A percentile compares a stretch with the other conserved stretches of the same genome.
phyloP scores from a whole-genome alignment of 1,140 invertebrate genomes.

The Drosophila carrolli region DNA sequence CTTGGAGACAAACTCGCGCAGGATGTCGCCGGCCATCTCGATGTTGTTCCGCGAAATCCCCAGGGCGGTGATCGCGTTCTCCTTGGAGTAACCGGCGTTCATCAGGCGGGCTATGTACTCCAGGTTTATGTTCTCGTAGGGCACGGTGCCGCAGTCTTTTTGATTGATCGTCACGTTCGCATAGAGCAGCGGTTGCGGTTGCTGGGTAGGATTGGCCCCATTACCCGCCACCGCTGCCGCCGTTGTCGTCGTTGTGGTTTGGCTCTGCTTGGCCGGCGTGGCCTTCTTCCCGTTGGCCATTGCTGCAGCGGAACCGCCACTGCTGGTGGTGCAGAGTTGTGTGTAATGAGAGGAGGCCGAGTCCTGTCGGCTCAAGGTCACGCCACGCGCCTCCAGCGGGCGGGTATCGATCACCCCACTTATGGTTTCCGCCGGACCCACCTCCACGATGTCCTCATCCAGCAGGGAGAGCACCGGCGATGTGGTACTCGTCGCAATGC shows the following conservation, averaged over 20 bases:
- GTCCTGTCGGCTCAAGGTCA: constrained; percentile 43
- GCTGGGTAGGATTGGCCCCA: constrained; percentile 35
- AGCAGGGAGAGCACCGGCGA: constrained; percentile 71
- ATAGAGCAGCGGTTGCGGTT: constrained; percentile 75
- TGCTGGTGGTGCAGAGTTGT: constrained; percentile 73
- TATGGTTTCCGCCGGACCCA: constrained; percentile 88
- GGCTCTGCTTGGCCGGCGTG: constrained; percentile 30
- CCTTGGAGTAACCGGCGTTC: constrained; percentile 94
- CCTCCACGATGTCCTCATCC: constrained; percentile 86
- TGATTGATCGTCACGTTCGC: constrained; percentile 84
- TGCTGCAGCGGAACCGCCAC: constrained; percentile 47
- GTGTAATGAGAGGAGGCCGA: constrained; percentile 71
- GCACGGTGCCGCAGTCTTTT: constrained; percentile 85
- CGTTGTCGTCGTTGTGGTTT: constrained; percentile 35
- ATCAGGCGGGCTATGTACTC: constrained; percentile 95
- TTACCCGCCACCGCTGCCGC: constrained; percentile 22
- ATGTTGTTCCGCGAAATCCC: constrained; percentile 96
- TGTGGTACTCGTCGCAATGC: constrained; percentile 60
- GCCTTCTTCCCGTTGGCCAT: constrained; percentile 65
- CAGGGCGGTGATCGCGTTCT: constrained; percentile 94
- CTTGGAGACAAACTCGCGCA: constrained; percentile 93
- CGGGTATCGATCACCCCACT: constrained; percentile 88
- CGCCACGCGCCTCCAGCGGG: constrained; percentile 80
- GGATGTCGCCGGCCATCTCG: constrained; percentile 97
- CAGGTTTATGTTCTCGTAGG: constrained; percentile 96